These are phyloP conservation scores for Xyrichtys novacula DNA, from an alignment of 2,797 vertebrate genomes.

Conservation along the genomic window DNA sequence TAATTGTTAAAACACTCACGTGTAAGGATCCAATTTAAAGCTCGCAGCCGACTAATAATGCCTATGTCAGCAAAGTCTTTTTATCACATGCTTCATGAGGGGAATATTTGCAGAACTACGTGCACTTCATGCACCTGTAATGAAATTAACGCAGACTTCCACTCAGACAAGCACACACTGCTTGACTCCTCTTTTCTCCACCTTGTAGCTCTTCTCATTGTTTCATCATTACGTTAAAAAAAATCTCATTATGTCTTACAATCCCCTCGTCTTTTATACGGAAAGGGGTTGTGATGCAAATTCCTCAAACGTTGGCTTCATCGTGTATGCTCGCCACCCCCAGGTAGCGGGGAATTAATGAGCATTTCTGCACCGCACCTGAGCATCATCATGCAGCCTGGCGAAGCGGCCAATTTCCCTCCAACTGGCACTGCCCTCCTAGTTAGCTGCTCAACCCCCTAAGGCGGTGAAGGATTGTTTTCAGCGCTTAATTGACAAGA, in stretches of 20 bases:
- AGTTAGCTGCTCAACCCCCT: constrained; percentile 70
- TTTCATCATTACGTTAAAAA: constrained; percentile 48
- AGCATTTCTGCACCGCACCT: constrained; percentile 72
- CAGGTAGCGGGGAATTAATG: constrained; percentile 73
- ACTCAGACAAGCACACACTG: not conserved
- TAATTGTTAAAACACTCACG: not conserved
- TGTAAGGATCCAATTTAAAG: constrained; percentile 30
- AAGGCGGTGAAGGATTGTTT: constrained; percentile 73
- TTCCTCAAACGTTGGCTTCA: constrained; percentile 57
- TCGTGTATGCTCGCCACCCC: constrained; percentile 53
- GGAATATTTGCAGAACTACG: not conserved
- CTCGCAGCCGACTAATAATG: not conserved
- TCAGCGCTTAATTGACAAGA: constrained; percentile 75
- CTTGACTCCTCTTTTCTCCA: constrained; percentile 17
- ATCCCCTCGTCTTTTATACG: constrained; percentile 48
- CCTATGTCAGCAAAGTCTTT: constrained; percentile 1
- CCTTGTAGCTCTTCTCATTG: constrained; percentile 28
- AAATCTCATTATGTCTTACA: constrained; percentile 43
- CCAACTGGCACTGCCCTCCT: constrained; percentile 73
- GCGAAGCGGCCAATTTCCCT: constrained; percentile 71
- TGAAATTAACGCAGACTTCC: constrained; percentile 8
- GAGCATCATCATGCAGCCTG: constrained; percentile 71
- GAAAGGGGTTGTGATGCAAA: constrained; percentile 46
- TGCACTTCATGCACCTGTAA: constrained; percentile 19
- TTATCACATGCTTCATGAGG: not conserved